Percentiles rank a stretch among this genome's conserved stretches.
These are phyloP conservation scores for Pharmacophagus antenor DNA, from an alignment of 2,888 invertebrate species.

Conservation along the genomic window DNA sequence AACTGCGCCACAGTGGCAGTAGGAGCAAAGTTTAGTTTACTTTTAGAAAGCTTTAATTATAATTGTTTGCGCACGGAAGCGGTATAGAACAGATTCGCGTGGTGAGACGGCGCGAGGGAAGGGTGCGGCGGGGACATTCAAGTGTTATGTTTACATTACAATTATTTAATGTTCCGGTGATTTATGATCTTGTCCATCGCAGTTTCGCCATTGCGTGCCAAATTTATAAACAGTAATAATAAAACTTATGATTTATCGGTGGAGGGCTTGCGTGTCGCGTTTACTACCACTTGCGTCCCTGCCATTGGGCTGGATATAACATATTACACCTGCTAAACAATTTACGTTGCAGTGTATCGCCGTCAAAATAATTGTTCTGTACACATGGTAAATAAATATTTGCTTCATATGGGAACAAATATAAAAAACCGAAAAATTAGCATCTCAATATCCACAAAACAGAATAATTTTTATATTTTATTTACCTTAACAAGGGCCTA, in stretches of 20 bases:
- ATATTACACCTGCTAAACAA: constrained; percentile 26
- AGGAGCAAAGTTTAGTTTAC: background rate
- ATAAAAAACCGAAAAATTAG: no score
- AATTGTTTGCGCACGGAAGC: constrained; percentile 32
- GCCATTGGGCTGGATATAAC: constrained; percentile 37
- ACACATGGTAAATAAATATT: background rate
- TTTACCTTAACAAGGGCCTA: no score
- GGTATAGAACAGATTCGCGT: constrained; percentile 13
- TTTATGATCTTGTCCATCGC: constrained; percentile 43
- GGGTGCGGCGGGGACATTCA: constrained; percentile 32
- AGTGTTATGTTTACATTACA: constrained; percentile 52
- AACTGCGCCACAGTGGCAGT: no score
- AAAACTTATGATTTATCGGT: constrained; percentile 51
- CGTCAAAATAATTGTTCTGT: background rate
- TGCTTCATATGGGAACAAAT: no score
- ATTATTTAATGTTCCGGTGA: constrained; percentile 52
- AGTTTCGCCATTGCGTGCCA: constrained; percentile 46
- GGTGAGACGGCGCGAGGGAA: constrained; percentile 27
- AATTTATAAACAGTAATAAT: constrained; percentile 42
- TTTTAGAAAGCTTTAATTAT: constrained; percentile 20
- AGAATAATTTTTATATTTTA: no score
- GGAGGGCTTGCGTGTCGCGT: constrained; percentile 42
- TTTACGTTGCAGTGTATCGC: background rate
- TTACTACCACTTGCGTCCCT: constrained; percentile 37
- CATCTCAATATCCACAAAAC: no score